Percentiles rank a stretch among this genome's conserved stretches.
phyloP scores from a whole-genome alignment of 2,113 vertebrate genomes.

The Dipodomys merriami region DNA sequence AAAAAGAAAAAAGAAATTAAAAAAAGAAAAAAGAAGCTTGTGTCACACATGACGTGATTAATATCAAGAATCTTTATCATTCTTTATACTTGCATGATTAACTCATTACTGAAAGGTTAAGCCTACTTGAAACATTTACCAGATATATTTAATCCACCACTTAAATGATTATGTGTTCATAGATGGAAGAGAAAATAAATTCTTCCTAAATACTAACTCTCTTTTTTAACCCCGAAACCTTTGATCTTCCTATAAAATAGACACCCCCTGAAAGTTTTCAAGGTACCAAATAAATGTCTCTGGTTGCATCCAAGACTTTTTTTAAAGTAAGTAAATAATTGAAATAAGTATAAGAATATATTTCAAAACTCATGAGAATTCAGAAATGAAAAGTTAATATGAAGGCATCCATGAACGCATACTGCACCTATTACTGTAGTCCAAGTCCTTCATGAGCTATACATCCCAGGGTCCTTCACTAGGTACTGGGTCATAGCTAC shows the following conservation, averaged over 20 bases:
- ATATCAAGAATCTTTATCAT: background rate
- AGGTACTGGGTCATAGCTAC: background rate
- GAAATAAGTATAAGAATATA: background rate
- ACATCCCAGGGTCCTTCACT: background rate
- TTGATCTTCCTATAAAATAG: background rate
- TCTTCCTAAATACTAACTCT: background rate
- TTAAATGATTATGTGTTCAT: background rate
- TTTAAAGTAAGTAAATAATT: background rate
- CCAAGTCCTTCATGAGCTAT: background rate
- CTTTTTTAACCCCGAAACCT: constrained; percentile 20
- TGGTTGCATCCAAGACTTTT: background rate
- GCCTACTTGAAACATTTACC: background rate
- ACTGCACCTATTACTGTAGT: background rate
- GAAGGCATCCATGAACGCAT: too few relatives aligned
- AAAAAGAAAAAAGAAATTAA: background rate
- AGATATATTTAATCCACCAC: background rate
- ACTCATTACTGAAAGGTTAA: background rate
- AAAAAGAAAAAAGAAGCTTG: background rate
- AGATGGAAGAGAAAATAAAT: background rate
- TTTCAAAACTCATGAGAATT: background rate
- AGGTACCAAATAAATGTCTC: constrained; percentile 1
- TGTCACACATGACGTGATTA: background rate
- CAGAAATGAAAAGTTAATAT: background rate
- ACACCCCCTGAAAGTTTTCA: background rate
- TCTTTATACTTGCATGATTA: background rate